Conservation (phyloP, 2,113 vertebrate genomes). For the Grammomys dolichurus region DNA sequence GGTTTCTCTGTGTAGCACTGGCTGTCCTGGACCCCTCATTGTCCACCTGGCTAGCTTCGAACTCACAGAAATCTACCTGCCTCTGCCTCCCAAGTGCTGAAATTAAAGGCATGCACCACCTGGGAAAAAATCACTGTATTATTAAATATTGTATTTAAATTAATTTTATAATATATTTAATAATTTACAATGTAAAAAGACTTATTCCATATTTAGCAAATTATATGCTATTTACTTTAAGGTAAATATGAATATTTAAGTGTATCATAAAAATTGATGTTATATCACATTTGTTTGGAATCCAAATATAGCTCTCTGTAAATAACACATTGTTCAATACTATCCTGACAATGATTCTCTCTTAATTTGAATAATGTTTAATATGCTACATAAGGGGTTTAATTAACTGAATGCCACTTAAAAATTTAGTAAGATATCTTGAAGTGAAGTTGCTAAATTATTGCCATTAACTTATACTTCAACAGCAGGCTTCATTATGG, state of each 20-base stretch:
- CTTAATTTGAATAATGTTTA: slow-evolving; percentile 55
- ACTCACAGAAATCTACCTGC: background rate
- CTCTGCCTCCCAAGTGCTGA: background rate
- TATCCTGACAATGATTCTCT: slow-evolving; percentile 40
- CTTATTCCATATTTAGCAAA: slow-evolving; percentile 41
- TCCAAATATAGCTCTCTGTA: slow-evolving; percentile 22
- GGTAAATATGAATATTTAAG: slow-evolving; percentile 41
- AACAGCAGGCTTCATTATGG: slow-evolving; percentile 45
- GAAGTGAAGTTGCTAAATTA: slow-evolving; percentile 58
- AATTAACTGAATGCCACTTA: slow-evolving; percentile 61
- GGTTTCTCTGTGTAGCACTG: background rate
- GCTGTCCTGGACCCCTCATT: background rate
- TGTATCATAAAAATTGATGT: slow-evolving; percentile 39
- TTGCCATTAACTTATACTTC: slow-evolving; percentile 57
- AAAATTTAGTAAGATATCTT: slow-evolving; percentile 49
- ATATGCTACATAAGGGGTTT: slow-evolving; percentile 25
- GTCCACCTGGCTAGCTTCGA: background rate
- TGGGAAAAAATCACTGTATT: background rate
- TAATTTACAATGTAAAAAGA: slow-evolving; percentile 56
- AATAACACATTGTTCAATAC: slow-evolving; percentile 37
- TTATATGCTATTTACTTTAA: slow-evolving; percentile 47
- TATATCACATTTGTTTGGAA: slow-evolving; percentile 51
- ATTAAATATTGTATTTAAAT: slow-evolving; percentile 56
- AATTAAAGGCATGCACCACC: background rate
- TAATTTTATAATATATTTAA: slow-evolving; percentile 61